phyloP scores from a whole-genome alignment of 2,113 vertebrate species.

The Podocnemis expansa region DNA sequence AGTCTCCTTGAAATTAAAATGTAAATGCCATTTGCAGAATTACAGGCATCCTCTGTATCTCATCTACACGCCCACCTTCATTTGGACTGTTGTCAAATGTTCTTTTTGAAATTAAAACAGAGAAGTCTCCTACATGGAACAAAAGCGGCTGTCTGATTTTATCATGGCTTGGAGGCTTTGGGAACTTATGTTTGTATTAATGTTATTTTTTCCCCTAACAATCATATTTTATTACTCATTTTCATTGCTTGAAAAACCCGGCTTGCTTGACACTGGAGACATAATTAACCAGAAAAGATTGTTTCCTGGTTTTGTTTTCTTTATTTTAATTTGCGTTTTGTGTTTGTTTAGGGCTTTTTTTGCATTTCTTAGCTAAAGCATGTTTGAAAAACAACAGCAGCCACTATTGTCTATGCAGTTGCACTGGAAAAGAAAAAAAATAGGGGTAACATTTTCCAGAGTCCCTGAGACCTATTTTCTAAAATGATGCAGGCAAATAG shows the following conservation, averaged over 20 bases:
- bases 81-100: not conserved
- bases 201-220: not conserved
- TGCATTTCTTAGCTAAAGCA: not conserved
- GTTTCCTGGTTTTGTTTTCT: not conserved
- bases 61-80: not conserved
- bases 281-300: constrained; percentile 6
- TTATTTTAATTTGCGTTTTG: constrained; percentile 27
- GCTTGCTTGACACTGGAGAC: constrained; percentile 23
- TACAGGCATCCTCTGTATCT: not conserved
- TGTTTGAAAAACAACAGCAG: constrained; percentile 21
- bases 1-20: constrained; percentile 1
- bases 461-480: not conserved
- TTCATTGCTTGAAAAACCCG: not conserved
- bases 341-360: not conserved
- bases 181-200: not conserved
- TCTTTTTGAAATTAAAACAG: not conserved
- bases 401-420: not conserved
- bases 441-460: constrained; percentile 47
- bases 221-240: constrained; percentile 58
- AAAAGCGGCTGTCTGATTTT: not conserved
- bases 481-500: not conserved
- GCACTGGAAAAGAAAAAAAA: not conserved
- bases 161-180: constrained; percentile 15
- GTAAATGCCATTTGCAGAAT: not conserved
- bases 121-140: not conserved